Evolutionary conservation across 2,113 vertebrate genomes (phyloP), one percentile per base, ranked within the genome.

Genomic region (Oncorhynchus kisutch): DNA sequence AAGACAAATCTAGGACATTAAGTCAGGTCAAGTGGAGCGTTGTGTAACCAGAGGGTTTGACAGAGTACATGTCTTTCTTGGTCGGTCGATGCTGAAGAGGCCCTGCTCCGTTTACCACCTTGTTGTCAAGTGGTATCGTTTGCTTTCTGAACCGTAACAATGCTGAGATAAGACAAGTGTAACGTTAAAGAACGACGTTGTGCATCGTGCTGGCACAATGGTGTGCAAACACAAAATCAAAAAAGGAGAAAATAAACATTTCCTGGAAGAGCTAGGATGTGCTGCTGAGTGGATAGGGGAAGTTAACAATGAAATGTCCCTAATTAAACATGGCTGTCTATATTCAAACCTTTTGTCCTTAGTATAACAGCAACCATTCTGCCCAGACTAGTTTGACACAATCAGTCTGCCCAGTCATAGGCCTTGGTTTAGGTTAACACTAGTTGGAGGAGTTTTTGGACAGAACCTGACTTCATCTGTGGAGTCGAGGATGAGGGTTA

Each of bases 181-280:
- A 51, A 14, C 3, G 4, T 51, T 11, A 16, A 51, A 51, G 49
- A 51, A 51, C 49, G 1, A 14, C 49, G 16, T 14, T 51, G 13
- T 14, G 49, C 49, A 51, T 34, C 7, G 49, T 11, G 13, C 49
- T 4, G 49, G 49, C 11, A 51, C 9, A 14, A 13, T 60, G 16
- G 51, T 18, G 51, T 54, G 51, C 51, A 6, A 14, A 5, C 57
- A 11, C 57, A 14, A 81, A 89, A 87, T 84, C 82, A 78, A 80
- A 80, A 73, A 75, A 79, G 29, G 65, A 76, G 74, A 81, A 64
- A 22, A 3, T 9, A 20, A 78, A 45, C 25, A 76, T 73, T 82
- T 90, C 84, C 82, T 84, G 62, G 48, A 27, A 73, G 31, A 80
- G 64, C 73, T 67, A 73, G 81, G 71, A 76, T 34, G 31, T 34